phyloP scores from a whole-genome alignment of 2,888 invertebrate species.

The Drosophila nr. perissopoda region DNA sequence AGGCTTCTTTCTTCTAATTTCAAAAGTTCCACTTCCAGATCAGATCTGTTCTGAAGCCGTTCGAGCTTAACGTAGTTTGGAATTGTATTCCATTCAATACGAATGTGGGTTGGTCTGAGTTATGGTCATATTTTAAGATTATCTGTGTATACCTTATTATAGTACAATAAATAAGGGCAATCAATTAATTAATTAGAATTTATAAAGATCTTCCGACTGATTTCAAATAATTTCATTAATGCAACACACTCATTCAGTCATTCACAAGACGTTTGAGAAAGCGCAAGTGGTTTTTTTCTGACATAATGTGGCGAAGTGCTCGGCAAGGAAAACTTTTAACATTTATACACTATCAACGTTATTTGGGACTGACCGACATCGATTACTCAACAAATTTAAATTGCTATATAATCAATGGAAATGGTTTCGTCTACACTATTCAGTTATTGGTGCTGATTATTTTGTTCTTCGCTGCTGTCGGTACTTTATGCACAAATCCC shows the following conservation, averaged over 20 bases:
- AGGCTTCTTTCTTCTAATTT: background rate
- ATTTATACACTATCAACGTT: conserved; percentile 34
- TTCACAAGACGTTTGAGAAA: background rate
- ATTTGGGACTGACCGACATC: conserved; percentile 24
- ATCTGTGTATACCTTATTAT: background rate
- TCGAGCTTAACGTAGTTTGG: no score
- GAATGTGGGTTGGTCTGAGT: background rate
- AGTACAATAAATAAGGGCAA: background rate
- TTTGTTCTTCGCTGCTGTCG: background rate
- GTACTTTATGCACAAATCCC: background rate
- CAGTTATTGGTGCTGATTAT: conserved; percentile 1
- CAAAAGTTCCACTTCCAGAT: background rate
- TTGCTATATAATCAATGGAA: conserved; percentile 20
- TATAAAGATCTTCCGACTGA: background rate
- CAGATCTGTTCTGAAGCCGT: background rate
- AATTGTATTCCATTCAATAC: no score
- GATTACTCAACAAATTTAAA: conserved; percentile 11
- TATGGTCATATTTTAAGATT: background rate
- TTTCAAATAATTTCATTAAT: background rate
- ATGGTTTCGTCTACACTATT: conserved; percentile 3
- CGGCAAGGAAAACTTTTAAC: conserved; percentile 3
- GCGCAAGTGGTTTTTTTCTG: background rate
- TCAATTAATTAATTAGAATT: background rate
- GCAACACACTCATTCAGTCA: conserved; percentile 1
- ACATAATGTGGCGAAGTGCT: conserved; percentile 1